phyloP scores from a whole-genome alignment of 2,113 vertebrate genomes.

The Capra hircus region DNA sequence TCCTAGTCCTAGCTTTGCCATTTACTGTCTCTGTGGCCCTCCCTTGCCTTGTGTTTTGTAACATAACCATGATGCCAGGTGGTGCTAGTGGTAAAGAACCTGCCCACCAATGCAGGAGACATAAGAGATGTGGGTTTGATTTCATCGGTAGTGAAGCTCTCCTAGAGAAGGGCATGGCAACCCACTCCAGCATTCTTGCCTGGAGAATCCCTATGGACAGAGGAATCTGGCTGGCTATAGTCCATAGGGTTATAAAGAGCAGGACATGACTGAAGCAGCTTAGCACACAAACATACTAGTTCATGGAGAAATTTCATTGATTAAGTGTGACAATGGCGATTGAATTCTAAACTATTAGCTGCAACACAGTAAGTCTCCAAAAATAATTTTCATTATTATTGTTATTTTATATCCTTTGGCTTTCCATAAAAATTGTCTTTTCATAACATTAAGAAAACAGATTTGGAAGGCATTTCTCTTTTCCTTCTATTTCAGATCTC shows the following conservation, averaged over 20 bases:
- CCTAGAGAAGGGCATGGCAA: neutral
- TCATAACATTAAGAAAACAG: neutral
- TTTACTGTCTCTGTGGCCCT: neutral
- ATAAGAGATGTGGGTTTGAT: neutral
- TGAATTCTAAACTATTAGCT: neutral
- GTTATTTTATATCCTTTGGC: neutral
- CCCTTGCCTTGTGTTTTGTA: neutral
- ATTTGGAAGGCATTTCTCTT: neutral
- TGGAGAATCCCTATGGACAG: neutral
- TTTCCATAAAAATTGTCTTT: neutral
- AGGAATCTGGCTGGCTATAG: neutral
- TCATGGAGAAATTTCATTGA: neutral
- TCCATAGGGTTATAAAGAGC: neutral
- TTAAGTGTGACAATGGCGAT: neutral
- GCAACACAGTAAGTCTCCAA: neutral
- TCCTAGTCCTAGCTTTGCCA: neutral
- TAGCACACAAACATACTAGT: neutral
- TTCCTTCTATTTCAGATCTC: neutral
- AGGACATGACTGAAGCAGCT: neutral
- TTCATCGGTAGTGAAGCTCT: fast-evolving
- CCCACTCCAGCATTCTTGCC: neutral
- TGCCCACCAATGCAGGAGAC: neutral
- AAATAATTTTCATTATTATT: neutral
- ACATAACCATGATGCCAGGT: neutral
- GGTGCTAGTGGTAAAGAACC: neutral